Percentiles rank a stretch among this genome's conserved stretches.
Conservation (phyloP, 2,888 invertebrate genomes). For the Eupithecia tripunctaria region DNA sequence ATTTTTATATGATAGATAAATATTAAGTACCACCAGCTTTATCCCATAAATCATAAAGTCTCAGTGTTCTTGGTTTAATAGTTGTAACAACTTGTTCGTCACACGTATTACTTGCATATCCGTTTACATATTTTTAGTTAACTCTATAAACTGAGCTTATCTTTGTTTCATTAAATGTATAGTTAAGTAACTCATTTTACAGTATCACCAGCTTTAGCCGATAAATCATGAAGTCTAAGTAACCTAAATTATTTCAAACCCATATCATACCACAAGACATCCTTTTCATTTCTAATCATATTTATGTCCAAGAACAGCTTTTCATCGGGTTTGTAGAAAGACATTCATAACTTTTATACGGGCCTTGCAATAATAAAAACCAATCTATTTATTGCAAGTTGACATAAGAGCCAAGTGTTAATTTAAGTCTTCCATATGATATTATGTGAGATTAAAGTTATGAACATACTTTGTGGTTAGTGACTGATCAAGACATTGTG, state of each 20-base stretch:
- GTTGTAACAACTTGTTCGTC: not conserved
- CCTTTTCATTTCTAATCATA: constrained; percentile 11
- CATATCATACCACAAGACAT: constrained; percentile 4
- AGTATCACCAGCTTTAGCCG: not conserved
- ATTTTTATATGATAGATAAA: too few relatives aligned
- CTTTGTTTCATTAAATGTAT: too few relatives aligned
- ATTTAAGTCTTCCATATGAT: not conserved
- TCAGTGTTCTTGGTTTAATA: not conserved
- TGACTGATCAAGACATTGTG: too few relatives aligned
- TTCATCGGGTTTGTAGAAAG: constrained; percentile 16
- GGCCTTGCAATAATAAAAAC: not conserved
- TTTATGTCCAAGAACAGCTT: constrained; percentile 18
- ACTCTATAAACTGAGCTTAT: too few relatives aligned
- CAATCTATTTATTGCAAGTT: constrained; percentile 5
- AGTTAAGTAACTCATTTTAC: too few relatives aligned
- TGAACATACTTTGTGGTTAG: too few relatives aligned
- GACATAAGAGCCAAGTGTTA: not conserved
- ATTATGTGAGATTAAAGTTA: too few relatives aligned
- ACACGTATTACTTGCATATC: not conserved
- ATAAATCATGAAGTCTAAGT: not conserved
- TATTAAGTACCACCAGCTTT: too few relatives aligned
- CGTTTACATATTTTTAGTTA: too few relatives aligned
- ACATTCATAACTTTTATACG: constrained; percentile 7
- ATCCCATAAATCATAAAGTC: too few relatives aligned
- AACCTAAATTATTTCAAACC: not conserved